Evolutionary conservation across 2,113 vertebrate genomes (phyloP).

Genomic region (Thunnus maccoyii): DNA sequence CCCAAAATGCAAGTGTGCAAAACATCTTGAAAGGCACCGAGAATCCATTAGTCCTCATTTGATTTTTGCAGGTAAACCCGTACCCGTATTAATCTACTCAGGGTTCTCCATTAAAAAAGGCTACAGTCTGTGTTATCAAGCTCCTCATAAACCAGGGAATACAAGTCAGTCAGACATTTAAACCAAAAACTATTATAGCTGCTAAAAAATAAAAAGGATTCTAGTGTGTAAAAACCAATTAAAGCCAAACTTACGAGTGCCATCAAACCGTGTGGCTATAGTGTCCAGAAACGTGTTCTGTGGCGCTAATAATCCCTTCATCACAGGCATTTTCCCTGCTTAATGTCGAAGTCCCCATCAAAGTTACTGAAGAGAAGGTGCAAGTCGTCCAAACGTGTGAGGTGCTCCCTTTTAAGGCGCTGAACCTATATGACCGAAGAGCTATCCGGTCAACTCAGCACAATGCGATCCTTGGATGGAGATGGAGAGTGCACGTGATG

Average conservation of each 20-base stretch:
- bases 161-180: background rate
- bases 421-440: slow-evolving; percentile 33
- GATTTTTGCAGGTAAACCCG: slow-evolving; percentile 3
- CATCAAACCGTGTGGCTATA: slow-evolving; percentile 98
- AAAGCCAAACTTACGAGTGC: slow-evolving; percentile 94
- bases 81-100: background rate
- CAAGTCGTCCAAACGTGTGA: slow-evolving; percentile 64
- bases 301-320: slow-evolving; percentile 98
- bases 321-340: slow-evolving; percentile 97
- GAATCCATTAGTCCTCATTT: background rate
- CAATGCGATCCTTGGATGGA: slow-evolving; percentile 50
- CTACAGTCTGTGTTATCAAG: background rate
- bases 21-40: background rate
- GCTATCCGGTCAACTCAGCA: slow-evolving; percentile 68
- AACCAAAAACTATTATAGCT: background rate
- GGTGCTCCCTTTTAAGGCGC: slow-evolving; percentile 58
- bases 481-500: slow-evolving; percentile 55
- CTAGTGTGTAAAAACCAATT: background rate
- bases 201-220: background rate
- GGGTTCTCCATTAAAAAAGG: background rate
- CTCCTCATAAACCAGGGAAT: background rate
- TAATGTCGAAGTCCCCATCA: slow-evolving; percentile 94
- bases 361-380: slow-evolving; percentile 82
- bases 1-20: background rate
- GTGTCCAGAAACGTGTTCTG: slow-evolving; percentile 99